These are phyloP conservation scores for Thumatha senex DNA, from an alignment of 2,888 invertebrate genomes.

Conservation along the genomic window DNA sequence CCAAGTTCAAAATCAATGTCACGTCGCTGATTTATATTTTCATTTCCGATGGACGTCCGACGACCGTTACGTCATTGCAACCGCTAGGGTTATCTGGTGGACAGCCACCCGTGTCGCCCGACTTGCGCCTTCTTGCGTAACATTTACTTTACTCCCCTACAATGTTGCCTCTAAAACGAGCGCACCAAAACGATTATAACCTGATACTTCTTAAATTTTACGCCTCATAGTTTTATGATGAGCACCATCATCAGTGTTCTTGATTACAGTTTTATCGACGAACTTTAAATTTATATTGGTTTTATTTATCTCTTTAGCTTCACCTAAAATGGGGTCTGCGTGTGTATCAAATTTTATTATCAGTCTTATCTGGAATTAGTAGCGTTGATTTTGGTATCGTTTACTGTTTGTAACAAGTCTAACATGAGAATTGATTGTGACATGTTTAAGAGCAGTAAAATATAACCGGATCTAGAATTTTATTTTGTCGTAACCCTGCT, in stretches of 20 bases:
- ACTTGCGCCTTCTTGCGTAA: slow-evolving; percentile 65
- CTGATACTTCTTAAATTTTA: slow-evolving; percentile 17
- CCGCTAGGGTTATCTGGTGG: slow-evolving; percentile 49
- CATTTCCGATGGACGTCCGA: slow-evolving; percentile 30
- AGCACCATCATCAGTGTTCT: slow-evolving; percentile 17
- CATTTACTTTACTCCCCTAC: slow-evolving; percentile 44
- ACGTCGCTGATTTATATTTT: slow-evolving; percentile 42
- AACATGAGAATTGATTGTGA: slow-evolving; percentile 57
- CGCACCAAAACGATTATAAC: slow-evolving; percentile 22
- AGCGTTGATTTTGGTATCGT: slow-evolving; percentile 45
- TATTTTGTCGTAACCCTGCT: neutral
- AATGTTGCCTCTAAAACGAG: slow-evolving; percentile 21
- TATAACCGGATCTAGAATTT: slow-evolving; percentile 17
- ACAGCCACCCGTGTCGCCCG: slow-evolving; percentile 54
- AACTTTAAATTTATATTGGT: slow-evolving; percentile 27
- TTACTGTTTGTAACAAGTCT: slow-evolving; percentile 50
- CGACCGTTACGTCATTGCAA: slow-evolving; percentile 64
- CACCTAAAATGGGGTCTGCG: slow-evolving; percentile 16
- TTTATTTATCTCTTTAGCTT: slow-evolving; percentile 21
- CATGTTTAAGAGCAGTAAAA: slow-evolving; percentile 36
- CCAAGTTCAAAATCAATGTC: slow-evolving; percentile 63
- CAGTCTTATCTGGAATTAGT: slow-evolving; percentile 27
- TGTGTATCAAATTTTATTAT: slow-evolving; percentile 34
- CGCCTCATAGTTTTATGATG: slow-evolving; percentile 17
- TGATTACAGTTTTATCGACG: slow-evolving; percentile 26